A percentile compares a stretch with the other conserved stretches of the same genome.
Conservation (phyloP, 1,140 invertebrate species). For the Ceratoteleas bidentatus region DNA sequence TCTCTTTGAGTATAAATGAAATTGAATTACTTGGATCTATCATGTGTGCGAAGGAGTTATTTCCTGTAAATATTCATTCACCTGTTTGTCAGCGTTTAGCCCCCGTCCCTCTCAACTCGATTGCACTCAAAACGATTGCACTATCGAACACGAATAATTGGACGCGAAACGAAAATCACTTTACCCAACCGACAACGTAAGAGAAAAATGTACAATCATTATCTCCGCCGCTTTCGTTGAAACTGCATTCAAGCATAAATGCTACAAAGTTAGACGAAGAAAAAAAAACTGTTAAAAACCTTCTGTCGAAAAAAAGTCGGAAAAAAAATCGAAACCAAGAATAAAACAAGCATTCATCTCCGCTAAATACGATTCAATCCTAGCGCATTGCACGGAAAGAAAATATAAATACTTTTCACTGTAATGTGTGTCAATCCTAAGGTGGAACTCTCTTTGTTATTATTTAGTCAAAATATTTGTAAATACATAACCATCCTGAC, state of each 20-base stretch:
- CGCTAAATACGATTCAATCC: slow-evolving; percentile 32
- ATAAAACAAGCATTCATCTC: slow-evolving; percentile 37
- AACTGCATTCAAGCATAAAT: slow-evolving; percentile 36
- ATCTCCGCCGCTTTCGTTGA: slow-evolving; percentile 4
- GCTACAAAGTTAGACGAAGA: slow-evolving; percentile 40
- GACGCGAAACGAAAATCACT: slow-evolving; percentile 3
- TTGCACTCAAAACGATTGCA: slow-evolving; percentile 22
- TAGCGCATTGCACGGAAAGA: neutral
- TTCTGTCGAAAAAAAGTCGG: too few species aligned
- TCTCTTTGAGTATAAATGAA: slow-evolving; percentile 77
- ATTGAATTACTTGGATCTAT: slow-evolving; percentile 73
- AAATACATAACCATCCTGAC: too few species aligned
- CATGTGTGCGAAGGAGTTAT: slow-evolving; percentile 62
- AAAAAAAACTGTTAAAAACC: slow-evolving; percentile 45
- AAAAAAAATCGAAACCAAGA: too few species aligned
- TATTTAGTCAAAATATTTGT: too few species aligned
- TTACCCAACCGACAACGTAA: slow-evolving; percentile 10
- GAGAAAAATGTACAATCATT: slow-evolving; percentile 19
- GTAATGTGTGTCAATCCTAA: too few species aligned
- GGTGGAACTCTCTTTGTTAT: too few species aligned
- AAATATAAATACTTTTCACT: too few species aligned
- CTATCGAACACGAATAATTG: slow-evolving; percentile 2
- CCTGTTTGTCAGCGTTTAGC: slow-evolving; percentile 19
- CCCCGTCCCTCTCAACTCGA: slow-evolving; percentile 11
- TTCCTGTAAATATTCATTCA: slow-evolving; percentile 28